These are phyloP conservation scores for Cataglyphis cursor DNA, from an alignment of 2,888 invertebrate species.

Conservation along the genomic window DNA sequence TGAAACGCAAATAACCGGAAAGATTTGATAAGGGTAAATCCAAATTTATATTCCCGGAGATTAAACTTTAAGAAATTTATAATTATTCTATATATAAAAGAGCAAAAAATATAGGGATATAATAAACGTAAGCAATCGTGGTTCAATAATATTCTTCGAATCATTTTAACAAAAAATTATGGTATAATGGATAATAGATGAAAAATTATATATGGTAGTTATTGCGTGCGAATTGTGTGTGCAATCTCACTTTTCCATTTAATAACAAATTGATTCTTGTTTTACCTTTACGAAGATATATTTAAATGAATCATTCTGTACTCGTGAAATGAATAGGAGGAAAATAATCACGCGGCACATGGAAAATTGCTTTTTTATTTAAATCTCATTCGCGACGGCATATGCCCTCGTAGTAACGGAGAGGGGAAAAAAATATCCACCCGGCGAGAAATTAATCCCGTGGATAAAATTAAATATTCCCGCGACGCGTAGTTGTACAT, in stretches of 20 bases:
- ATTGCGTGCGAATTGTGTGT: background rate
- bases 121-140: background rate
- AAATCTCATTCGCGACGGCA: conserved; percentile 42
- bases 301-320: conserved; percentile 20
- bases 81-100: background rate
- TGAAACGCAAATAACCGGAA: conserved; percentile 17
- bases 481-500: background rate
- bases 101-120: background rate
- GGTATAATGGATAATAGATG: background rate
- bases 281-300: conserved; percentile 1
- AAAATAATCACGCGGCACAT: conserved; percentile 40
- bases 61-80: background rate
- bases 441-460: conserved; percentile 43
- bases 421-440: conserved; percentile 15
- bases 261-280: background rate
- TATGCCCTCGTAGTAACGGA: conserved; percentile 37
- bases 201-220: background rate
- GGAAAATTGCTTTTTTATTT: conserved; percentile 54
- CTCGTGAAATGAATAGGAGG: conserved; percentile 24
- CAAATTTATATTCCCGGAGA: background rate
- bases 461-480: conserved; percentile 43
- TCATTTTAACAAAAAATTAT: conserved; percentile 13
- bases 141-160: background rate
- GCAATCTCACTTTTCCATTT: background rate
- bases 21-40: background rate